Evolutionary conservation across 2,797 vertebrate genomes (phyloP).

Genomic region (Tapera naevia): DNA sequence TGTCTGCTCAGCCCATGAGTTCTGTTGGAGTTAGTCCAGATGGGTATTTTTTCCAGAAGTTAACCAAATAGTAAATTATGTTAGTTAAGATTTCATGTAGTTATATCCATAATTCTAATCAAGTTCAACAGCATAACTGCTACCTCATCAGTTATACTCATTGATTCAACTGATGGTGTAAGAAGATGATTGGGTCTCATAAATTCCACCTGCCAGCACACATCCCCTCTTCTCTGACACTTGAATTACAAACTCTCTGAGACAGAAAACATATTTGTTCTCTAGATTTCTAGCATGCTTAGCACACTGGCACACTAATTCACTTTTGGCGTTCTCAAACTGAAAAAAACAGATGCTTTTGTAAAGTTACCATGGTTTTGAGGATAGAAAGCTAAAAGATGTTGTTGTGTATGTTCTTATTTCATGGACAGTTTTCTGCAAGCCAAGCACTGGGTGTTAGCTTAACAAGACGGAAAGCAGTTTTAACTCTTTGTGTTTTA

Average conservation of each 20-base stretch:
- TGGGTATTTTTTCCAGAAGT: neutral
- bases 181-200: neutral
- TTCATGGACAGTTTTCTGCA: neutral
- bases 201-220: neutral
- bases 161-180: neutral
- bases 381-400: neutral
- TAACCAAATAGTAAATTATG: neutral
- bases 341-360: neutral
- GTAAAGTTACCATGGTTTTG: neutral
- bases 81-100: neutral
- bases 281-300: neutral
- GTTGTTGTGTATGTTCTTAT: neutral
- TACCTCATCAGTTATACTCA: neutral
- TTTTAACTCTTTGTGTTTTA: neutral
- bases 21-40: neutral
- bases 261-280: neutral
- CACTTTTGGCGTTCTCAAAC: neutral
- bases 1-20: neutral
- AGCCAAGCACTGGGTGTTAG: neutral
- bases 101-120: neutral
- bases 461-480: neutral
- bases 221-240: neutral
- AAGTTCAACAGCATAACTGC: neutral
- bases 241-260: neutral
- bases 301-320: neutral